Percentiles rank a stretch among this genome's conserved stretches.
Conservation (phyloP, 2,113 vertebrate genomes). For the Galemys pyrenaicus region DNA sequence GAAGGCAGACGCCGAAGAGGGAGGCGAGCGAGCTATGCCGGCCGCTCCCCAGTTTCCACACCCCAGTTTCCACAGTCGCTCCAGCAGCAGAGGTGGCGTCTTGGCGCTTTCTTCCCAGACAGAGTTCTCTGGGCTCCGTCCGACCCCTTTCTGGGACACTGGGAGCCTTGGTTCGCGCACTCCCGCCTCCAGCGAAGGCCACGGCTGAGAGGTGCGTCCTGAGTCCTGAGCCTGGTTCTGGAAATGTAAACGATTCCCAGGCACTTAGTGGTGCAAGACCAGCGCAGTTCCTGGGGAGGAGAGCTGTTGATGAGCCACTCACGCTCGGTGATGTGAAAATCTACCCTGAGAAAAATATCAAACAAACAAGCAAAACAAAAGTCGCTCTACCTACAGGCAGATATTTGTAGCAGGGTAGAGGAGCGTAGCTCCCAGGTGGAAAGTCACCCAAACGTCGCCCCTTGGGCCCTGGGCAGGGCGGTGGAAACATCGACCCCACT, state of each 20-base stretch:
- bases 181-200: neutral
- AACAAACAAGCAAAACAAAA: neutral
- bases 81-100: no score
- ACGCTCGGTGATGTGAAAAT: neutral
- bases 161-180: no score
- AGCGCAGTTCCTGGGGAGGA: fast-evolving
- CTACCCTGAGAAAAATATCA: neutral
- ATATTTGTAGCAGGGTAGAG: neutral
- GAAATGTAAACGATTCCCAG: neutral
- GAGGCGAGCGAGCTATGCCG: no score
- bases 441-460: no score
- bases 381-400: neutral
- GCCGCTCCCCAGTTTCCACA: neutral
- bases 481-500: neutral
- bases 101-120: no score
- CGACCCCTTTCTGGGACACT: fast-evolving
- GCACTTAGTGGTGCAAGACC: neutral
- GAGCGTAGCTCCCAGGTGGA: no score
- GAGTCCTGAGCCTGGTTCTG: neutral
- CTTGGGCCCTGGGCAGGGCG: neutral
- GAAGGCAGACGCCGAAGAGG: fast-evolving
- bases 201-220: neutral
- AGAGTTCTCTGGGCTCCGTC: neutral
- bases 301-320: no score
- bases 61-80: neutral